Conservation (phyloP, 1,140 invertebrate genomes). For the Hyles vespertilio region DNA sequence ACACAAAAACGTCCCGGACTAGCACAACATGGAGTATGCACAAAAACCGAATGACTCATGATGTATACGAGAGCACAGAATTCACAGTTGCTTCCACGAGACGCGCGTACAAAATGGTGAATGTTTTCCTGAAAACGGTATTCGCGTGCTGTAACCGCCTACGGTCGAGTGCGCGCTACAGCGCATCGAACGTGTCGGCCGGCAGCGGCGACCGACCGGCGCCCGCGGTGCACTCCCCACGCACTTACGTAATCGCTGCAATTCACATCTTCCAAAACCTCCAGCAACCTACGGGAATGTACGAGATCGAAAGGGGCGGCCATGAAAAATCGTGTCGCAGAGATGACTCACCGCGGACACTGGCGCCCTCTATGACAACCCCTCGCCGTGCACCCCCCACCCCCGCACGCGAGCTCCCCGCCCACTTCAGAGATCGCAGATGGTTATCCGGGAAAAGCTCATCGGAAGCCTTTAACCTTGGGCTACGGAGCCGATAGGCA, state of each 20-base stretch:
- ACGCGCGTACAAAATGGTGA: slow-evolving; percentile 65
- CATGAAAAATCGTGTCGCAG: slow-evolving; percentile 71
- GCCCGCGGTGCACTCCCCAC: slow-evolving; percentile 58
- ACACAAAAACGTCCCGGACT: slow-evolving; percentile 22
- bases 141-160: slow-evolving; percentile 55
- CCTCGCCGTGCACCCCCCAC: slow-evolving; percentile 18
- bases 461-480: slow-evolving; percentile 46
- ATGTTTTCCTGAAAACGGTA: slow-evolving; percentile 67
- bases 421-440: slow-evolving; percentile 23
- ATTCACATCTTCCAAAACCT: slow-evolving; percentile 48
- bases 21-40: slow-evolving; percentile 20
- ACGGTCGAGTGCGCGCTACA: slow-evolving; percentile 56
- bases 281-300: slow-evolving; percentile 35
- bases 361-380: slow-evolving; percentile 53
- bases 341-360: slow-evolving; percentile 65
- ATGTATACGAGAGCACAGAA: slow-evolving; percentile 26
- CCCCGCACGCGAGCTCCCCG: slow-evolving; percentile 1
- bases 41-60: slow-evolving; percentile 32
- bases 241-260: slow-evolving; percentile 69
- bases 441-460: slow-evolving; percentile 45
- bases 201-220: not conserved
- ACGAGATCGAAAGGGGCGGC: slow-evolving; percentile 63
- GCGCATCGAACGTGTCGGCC: slow-evolving; percentile 54
- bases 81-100: slow-evolving; percentile 43
- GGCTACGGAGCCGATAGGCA: slow-evolving; percentile 32